Conservation (phyloP, 2,888 invertebrate species). For the Osedax fenrisi region DNA sequence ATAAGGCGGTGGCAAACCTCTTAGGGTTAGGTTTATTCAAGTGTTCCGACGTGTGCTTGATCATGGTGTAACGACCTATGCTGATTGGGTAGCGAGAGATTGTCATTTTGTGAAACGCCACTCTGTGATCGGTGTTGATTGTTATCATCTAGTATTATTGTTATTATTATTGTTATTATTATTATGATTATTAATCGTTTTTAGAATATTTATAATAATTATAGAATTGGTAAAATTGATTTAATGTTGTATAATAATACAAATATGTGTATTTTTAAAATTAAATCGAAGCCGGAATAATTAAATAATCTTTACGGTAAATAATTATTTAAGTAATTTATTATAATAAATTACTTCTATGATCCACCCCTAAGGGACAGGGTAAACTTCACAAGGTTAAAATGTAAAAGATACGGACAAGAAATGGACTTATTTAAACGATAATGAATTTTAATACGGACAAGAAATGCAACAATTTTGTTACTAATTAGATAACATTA, state of each 20-base stretch:
- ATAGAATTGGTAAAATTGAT: background rate
- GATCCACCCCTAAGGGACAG: too few relatives aligned
- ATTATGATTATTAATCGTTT: background rate
- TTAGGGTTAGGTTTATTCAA: background rate
- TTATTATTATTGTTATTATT: background rate
- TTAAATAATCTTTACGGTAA: too few relatives aligned
- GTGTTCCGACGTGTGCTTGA: background rate
- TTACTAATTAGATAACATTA: too few relatives aligned
- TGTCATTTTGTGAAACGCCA: background rate
- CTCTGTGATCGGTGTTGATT: constrained; percentile 1
- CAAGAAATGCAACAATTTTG: too few relatives aligned
- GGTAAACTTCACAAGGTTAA: too few relatives aligned
- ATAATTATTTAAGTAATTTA: too few relatives aligned
- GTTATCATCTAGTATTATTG: too few relatives aligned
- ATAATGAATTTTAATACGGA: too few relatives aligned
- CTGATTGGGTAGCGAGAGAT: background rate
- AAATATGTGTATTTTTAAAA: background rate
- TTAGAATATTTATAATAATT: background rate
- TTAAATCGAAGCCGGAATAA: background rate
- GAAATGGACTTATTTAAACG: too few relatives aligned
- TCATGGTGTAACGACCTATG: constrained; percentile 10
- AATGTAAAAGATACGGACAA: too few relatives aligned
- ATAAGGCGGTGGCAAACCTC: too few relatives aligned
- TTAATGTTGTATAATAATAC: background rate
- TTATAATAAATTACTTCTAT: too few relatives aligned